Evolutionary conservation across 2,888 invertebrate genomes (phyloP), one percentile per base, ranked within the genome.

Genomic region (Torymus aiolomorphi): DNA sequence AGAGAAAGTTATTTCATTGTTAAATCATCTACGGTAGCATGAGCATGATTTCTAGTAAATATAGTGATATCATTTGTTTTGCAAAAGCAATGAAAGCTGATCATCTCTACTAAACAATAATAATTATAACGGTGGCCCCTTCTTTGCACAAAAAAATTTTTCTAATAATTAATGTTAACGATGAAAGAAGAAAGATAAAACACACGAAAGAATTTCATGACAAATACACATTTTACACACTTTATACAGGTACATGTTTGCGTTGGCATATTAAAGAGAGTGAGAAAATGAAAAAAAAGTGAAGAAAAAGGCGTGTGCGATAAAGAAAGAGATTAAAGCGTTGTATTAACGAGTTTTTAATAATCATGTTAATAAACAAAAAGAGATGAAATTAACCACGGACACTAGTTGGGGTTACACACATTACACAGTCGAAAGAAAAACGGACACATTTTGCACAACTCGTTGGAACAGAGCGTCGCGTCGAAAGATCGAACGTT

Each of bases 311-410:
- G 71, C 80, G 76, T 59, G 42, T 54, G 70, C 56, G 75, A 79
- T 51, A 71, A 18, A 79, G 57, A 80, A 67, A 79, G 77, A 59
- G 51, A 82, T 42, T 51, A 59, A 78, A 81, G 74, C 81, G 83
- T 83, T 83, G 82, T 82, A 83, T 84, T 84, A 82, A 84, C 82
- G 79, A 84, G 80, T 83, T 86, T 86, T 83, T 82, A 84, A 84
- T 85, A 83, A 85, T 84, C 83, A 83, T 84, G 84, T 85, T 83
- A 74, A 31, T 59, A 83, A 76, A 8, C 69, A 79, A 31, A 24
- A 57, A 74, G 24, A 24, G 3, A 24, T 24, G 24, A 24, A 75
- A 57, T 31, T 59, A 72, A 71, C 66, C 16, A 66, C 59, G 84
- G 80, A 83, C 76, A 81, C 82, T 82, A 82, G 81, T 84, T 83